Evolutionary conservation across 2,797 vertebrate species (phyloP), one percentile per base, ranked within the genome.

Genomic region (Ctenopoma multispine): DNA sequence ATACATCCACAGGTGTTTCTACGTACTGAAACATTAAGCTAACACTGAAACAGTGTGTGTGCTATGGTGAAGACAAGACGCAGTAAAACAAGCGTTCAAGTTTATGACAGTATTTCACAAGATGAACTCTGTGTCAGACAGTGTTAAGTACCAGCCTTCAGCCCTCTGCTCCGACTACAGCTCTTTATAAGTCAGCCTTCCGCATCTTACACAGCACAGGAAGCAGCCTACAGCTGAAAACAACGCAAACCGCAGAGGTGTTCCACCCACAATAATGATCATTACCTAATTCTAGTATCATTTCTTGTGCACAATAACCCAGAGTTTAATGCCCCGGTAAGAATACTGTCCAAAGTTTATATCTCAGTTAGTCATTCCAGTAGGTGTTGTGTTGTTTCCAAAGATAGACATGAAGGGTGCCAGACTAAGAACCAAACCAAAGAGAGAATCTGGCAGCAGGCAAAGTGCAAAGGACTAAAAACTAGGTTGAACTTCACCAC

Each of bases 171-270:
- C 23, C 67, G 10, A 47, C 2, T 72, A 29, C 7, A 48, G 34
- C 58, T 63, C 53, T 73, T 10, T 41, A 20, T n/a, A 58, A 31
- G 11, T 61, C 49, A 20, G 21, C n/a, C 70, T 82, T 85, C 75
- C 29, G 68, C 58, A 49, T 61, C 63, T 49, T 10, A 72, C 27
- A 51, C 9, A 67, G 24, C 63, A 87, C 87, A 92, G 89, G 88
- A 92, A 90, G 77, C 48, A 15, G 72, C 48, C 24, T 53, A 76
- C 9, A 70, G 43, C 64, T 40, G 51, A 64, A 67, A 55, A 63
- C 18, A 31, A 66, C 8, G 47, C 61, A 40, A 21, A 48, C 67
- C 69, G 34, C 71, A 68, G 10, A 40, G 20, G 11, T 8, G 2
- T 55, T 38, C 21, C 72, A 34, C 38, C n/a, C 17, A 59, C 43